These are phyloP conservation scores for Salvator merianae DNA, from an alignment of 2,113 vertebrate genomes.

Conservation along the genomic window DNA sequence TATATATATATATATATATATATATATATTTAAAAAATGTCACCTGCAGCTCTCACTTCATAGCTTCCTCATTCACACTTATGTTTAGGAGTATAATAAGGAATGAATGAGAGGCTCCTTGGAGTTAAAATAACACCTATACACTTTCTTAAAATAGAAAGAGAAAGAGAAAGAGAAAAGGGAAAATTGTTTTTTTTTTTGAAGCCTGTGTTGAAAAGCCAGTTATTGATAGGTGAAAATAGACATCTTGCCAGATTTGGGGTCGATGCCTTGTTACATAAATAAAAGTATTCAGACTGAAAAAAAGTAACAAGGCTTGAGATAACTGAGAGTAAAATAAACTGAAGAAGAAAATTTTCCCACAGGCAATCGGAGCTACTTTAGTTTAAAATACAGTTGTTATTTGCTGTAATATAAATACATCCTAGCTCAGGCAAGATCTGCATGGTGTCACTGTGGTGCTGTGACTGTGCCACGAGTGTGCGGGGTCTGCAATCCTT, in stretches of 20 bases:
- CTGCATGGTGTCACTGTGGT: neutral
- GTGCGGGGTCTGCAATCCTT: neutral
- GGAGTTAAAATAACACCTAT: constrained; percentile 10
- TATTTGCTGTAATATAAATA: neutral
- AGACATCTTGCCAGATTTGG: constrained; percentile 14
- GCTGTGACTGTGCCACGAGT: neutral
- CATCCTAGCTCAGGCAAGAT: neutral
- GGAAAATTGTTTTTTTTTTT: neutral
- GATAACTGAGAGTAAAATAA: constrained; percentile 22
- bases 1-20: too few species aligned
- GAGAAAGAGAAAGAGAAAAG: too few species aligned
- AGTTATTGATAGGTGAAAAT: constrained; percentile 36
- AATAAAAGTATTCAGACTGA: constrained; percentile 18
- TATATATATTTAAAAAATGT: too few species aligned
- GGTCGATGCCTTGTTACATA: constrained; percentile 18
- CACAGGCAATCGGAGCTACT: neutral
- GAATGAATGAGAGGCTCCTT: constrained; percentile 27
- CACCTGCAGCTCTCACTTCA: constrained; percentile 19
- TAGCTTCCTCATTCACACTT: constrained; percentile 30
- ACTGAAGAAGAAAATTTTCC: neutral
- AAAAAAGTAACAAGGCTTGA: constrained; percentile 36
- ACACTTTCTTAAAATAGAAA: too few species aligned
- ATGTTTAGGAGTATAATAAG: constrained; percentile 41
- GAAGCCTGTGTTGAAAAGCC: constrained; percentile 45
- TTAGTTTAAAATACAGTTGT: neutral